A percentile compares a stretch with the other conserved stretches of the same genome.
These are phyloP conservation scores for Pitta sordida DNA, from an alignment of 2,113 vertebrate genomes.

Conservation along the genomic window DNA sequence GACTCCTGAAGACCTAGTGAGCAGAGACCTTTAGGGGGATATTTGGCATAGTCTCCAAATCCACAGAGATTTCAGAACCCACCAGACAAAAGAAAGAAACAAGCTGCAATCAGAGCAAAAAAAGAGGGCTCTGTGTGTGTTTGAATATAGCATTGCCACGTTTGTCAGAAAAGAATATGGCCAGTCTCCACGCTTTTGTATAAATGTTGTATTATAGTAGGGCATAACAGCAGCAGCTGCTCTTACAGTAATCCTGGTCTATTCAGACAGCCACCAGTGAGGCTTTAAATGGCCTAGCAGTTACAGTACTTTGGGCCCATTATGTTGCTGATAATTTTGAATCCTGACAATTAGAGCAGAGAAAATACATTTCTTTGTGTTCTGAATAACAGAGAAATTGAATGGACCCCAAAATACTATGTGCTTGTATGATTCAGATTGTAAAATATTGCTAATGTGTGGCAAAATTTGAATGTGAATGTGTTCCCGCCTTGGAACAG, in stretches of 20 bases:
- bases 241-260: constrained; percentile 39
- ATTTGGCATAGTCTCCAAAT: not conserved
- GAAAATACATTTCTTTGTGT: constrained; percentile 26
- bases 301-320: constrained; percentile 60
- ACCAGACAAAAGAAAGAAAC: constrained; percentile 48
- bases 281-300: constrained; percentile 39
- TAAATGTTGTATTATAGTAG: constrained; percentile 18
- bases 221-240: constrained; percentile 49
- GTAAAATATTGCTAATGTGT: not conserved
- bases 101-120: constrained; percentile 56
- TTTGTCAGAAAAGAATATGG: constrained; percentile 33
- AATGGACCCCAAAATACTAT: not conserved
- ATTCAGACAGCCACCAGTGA: constrained; percentile 46
- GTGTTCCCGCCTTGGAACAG: not conserved
- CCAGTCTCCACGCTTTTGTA: constrained; percentile 12
- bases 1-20: not conserved
- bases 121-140: not conserved
- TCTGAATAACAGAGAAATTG: constrained; percentile 40
- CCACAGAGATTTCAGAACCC: constrained; percentile 31
- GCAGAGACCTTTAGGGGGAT: not conserved
- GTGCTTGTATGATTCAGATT: not conserved
- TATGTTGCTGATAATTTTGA: constrained; percentile 55
- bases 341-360: constrained; percentile 47
- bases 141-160: not conserved
- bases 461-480: not conserved